These are phyloP conservation scores for Istiophorus platypterus DNA, from an alignment of 2,113 vertebrate species.

Conservation along the genomic window DNA sequence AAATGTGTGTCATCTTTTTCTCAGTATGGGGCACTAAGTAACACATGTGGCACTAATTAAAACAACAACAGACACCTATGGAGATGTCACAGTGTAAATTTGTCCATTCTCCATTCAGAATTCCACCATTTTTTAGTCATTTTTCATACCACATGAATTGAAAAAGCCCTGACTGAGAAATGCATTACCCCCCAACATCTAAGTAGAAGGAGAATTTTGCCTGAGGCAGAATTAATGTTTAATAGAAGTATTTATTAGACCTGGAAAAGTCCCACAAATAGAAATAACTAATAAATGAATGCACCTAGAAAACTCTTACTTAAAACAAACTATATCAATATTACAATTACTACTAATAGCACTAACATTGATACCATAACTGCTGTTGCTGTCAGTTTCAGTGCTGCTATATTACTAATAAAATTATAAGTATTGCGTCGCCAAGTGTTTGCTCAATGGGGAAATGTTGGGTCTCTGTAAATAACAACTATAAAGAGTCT, in stretches of 20 bases:
- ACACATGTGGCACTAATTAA: too few relatives aligned
- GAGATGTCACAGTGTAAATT: too few relatives aligned
- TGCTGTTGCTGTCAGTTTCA: background rate
- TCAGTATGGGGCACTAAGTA: background rate
- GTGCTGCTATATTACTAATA: background rate
- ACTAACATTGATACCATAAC: background rate
- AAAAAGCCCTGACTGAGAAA: background rate
- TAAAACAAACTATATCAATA: background rate
- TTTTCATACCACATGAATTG: background rate
- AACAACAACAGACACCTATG: too few relatives aligned
- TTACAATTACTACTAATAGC: background rate
- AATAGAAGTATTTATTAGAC: constrained; percentile 33
- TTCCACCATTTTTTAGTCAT: too few relatives aligned
- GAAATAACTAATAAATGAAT: constrained; percentile 10
- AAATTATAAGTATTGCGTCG: too few relatives aligned
- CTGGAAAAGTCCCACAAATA: constrained; percentile 23
- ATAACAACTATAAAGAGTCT: too few relatives aligned
- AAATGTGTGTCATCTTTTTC: too few relatives aligned
- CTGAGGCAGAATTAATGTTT: constrained; percentile 26
- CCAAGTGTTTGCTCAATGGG: too few relatives aligned
- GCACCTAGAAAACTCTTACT: too few relatives aligned
- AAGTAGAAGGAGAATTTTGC: constrained; percentile 18
- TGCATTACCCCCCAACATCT: background rate
- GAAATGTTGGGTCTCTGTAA: too few relatives aligned
- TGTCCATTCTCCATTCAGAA: too few relatives aligned